These are phyloP conservation scores for Bombus polaris DNA, from an alignment of 1,140 invertebrate genomes.

Conservation along the genomic window DNA sequence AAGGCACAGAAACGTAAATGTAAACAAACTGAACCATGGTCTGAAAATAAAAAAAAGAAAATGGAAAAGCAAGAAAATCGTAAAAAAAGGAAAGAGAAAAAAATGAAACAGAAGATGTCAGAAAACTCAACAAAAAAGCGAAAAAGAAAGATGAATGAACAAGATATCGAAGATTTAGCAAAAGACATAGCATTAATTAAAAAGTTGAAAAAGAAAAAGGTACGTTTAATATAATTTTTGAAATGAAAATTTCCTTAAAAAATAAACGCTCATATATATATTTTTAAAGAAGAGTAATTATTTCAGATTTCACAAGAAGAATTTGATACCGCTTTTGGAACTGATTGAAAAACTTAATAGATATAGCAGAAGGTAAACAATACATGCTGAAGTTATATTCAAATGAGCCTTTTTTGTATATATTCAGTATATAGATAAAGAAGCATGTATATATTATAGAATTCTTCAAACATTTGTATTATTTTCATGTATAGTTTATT, in stretches of 20 bases:
- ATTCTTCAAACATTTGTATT: not conserved
- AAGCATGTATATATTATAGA: not conserved
- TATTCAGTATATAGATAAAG: not conserved
- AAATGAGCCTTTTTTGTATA: not conserved
- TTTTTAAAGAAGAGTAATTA: constrained; percentile 28
- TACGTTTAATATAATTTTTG: constrained; percentile 50
- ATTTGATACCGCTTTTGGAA: constrained; percentile 78
- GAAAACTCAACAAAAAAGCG: constrained; percentile 83
- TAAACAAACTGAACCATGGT: constrained; percentile 90
- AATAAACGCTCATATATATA: constrained; percentile 15
- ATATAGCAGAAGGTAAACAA: constrained; percentile 11
- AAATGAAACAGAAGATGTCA: constrained; percentile 80
- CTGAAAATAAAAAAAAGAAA: constrained; percentile 90
- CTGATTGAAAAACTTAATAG: constrained; percentile 24
- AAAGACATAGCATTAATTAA: constrained; percentile 93
- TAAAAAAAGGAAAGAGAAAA: constrained; percentile 85
- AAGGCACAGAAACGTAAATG: constrained; percentile 84
- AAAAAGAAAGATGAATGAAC: constrained; percentile 85
- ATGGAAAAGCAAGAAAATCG: constrained; percentile 86
- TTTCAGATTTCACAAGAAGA: constrained; percentile 80
- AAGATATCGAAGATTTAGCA: constrained; percentile 92
- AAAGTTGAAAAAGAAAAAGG: constrained; percentile 94
- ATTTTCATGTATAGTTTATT: not conserved
- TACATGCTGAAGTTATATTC: not conserved
- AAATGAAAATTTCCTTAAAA: constrained; percentile 14